phyloP scores from a whole-genome alignment of 2,113 vertebrate genomes.

The Procavia capensis region DNA sequence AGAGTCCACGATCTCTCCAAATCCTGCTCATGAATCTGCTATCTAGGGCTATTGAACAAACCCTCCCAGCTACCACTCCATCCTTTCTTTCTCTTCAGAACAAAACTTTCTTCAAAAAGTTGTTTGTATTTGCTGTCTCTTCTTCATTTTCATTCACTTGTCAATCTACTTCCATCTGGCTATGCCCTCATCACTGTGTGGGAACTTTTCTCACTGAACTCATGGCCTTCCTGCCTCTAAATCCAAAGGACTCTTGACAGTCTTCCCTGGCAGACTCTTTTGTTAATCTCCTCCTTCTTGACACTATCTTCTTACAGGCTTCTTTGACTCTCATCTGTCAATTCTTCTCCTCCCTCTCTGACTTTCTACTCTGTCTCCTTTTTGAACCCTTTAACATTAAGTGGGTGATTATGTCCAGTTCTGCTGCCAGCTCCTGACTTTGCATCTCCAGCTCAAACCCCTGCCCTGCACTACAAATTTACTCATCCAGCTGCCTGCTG shows the following conservation, averaged over 20 bases:
- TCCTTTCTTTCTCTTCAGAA: neutral
- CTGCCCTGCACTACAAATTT: neutral
- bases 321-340: neutral
- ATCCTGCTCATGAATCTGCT: neutral
- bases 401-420: fast-evolving
- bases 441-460: neutral
- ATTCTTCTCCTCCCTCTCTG: neutral
- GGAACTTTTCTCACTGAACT: no score
- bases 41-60: neutral
- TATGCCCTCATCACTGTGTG: no score
- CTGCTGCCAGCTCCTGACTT: neutral
- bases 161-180: neutral
- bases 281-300: neutral
- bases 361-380: neutral
- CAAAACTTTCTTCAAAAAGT: neutral
- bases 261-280: neutral
- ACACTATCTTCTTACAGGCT: no score
- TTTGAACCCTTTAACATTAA: neutral
- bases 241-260: neutral
- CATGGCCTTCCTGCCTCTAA: neutral
- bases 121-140: fast-evolving
- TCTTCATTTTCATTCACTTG: fast-evolving
- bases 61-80: neutral
- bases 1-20: neutral
- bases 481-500: neutral